Conservation (phyloP, 2,113 vertebrate species). For the Oryzias celebensis region DNA sequence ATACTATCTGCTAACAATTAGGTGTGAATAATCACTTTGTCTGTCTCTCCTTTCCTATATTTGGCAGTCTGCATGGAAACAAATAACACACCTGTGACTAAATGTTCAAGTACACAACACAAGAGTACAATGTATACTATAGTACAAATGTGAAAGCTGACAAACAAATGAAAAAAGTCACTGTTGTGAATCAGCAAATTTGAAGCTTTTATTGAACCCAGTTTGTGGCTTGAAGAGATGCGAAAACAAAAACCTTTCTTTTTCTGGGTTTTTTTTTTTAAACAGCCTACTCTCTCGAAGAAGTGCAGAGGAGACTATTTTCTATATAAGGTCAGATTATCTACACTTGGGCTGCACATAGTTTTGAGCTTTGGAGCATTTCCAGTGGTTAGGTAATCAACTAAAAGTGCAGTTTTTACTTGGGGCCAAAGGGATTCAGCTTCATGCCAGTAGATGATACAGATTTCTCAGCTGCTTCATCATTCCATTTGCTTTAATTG, state of each 20-base stretch:
- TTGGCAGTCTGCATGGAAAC: conserved; percentile 21
- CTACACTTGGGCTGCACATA: conserved; percentile 35
- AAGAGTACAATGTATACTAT: conserved; percentile 13
- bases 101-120: conserved; percentile 22
- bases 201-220: not conserved
- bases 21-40: conserved; percentile 18
- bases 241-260: conserved; percentile 6
- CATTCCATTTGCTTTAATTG: conserved; percentile 44
- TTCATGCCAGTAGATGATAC: conserved; percentile 41
- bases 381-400: conserved; percentile 63
- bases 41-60: not conserved
- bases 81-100: conserved; percentile 19
- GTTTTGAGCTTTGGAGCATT: conserved; percentile 47
- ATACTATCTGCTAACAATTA: conserved; percentile 17
- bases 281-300: conserved; percentile 4
- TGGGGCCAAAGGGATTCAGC: conserved; percentile 36
- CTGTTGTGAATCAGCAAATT: conserved; percentile 8
- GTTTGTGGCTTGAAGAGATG: not conserved
- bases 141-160: conserved; percentile 17
- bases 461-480: conserved; percentile 25
- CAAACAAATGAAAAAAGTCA: conserved; percentile 3
- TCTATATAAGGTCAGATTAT: conserved; percentile 64
- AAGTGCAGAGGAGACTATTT: conserved; percentile 22
- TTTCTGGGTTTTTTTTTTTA: conserved; percentile 18
- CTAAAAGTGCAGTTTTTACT: conserved; percentile 40